Evolutionary conservation across 2,797 vertebrate genomes (phyloP), one percentile per base, ranked within the genome.

Genomic region (Kryptopterus vitreolus): DNA sequence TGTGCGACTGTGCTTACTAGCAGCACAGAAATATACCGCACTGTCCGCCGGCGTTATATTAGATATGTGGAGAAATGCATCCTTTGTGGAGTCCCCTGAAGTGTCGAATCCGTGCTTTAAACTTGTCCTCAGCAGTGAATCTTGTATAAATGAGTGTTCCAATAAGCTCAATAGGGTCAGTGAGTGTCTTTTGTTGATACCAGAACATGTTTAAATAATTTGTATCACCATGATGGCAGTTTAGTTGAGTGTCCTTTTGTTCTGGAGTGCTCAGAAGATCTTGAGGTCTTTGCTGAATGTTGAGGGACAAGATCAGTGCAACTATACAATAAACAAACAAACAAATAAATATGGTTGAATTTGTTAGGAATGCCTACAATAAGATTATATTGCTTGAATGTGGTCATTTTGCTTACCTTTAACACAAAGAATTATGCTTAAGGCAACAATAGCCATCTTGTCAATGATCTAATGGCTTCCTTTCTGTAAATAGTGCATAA

Each of bases 21-120:
- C 90, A 85, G 91, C 89, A 81, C 90, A 91, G 83, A 88, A 89
- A 75, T 83, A 83, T 8, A 86, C 71, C 29, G 75, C 82, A 63
- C 46, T 77, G 79, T 85, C 81, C 53, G 53, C 38, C 0, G 22
- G 3, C n/a, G 1, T 76, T n/a, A 83, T 16, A 15, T 62, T 26
- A 57, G 80, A 86, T 2, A 90, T 88, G 0, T 68, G 29, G 1
- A 91, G 85, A 8, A 79, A 68, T 2, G 80, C 85, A 53, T 63
- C 58, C 4, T 0, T 3, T 52, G 61, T 85, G 1, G 87, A 46
- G 2, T 88, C 57, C 24, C 89, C 88, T 1, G 80, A 82, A 2
- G 89, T 65, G 18, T 59, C 81, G 58, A 91, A 90, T 24, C n/a
- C 9, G 80, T 0, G 6, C 1, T 16, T 84, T 0, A 48, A 87